Evolutionary conservation across 2,113 vertebrate genomes (phyloP), one percentile per base, ranked within the genome.

Genomic region (Dendrocopos noguchii): DNA sequence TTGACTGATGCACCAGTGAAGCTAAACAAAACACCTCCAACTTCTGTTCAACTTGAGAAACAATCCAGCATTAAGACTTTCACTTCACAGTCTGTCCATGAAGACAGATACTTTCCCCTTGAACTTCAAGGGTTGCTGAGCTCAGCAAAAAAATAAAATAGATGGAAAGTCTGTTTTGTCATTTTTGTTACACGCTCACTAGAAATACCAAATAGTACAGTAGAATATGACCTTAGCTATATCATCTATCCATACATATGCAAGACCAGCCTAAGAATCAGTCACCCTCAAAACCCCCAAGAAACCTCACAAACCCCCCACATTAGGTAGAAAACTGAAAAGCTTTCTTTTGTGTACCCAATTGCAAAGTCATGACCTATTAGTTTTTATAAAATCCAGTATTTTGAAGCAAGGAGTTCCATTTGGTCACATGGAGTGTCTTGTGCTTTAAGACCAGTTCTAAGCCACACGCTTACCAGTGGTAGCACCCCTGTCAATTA

Each of bases 401-500:
- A n/a, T 28, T 86, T 79, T 3, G 8, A 89, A 91, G 65, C 57
- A 75, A 77, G 65, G 47, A 86, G 44, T 84, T 93, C 65, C 36
- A 86, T 88, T 39, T 84, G 55, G 67, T 91, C 85, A n/a, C 46
- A 91, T 42, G 55, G 66, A 79, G 87, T 19, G 6, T 60, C 74
- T 67, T 91, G 74, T 94, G 84, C 81, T 87, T 95, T 76, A 68
- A 86, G 86, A 92, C 29, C 85, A 91, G 74, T 84, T 93, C 47
- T 91, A 89, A 86, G 65, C 87, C 81, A 80, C 80, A 57, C 3
- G 78, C 70, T 95, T 76, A 77, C 87, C 92, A 95, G 88, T 75
- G 87, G 90, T 68, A 96, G 73, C 61, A 87, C 87, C 92, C 83
- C 90, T 89, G 80, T 89, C 84, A 93, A 76, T 91, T 87, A 92